These are phyloP conservation scores for Pollenia griseotomentosa DNA, from an alignment of 2,888 invertebrate genomes.

Conservation along the genomic window DNA sequence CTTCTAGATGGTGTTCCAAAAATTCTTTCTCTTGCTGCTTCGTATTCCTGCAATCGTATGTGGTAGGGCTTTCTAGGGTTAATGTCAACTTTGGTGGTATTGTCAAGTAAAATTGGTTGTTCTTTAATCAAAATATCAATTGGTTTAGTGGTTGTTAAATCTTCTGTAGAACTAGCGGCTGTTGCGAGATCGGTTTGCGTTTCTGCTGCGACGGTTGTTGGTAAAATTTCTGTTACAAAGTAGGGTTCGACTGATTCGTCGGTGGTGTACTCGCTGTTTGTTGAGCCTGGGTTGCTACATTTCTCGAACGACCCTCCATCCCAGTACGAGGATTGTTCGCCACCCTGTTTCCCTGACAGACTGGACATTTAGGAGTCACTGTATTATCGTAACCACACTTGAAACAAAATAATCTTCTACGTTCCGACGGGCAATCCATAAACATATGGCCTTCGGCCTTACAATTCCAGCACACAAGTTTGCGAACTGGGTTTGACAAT, in stretches of 20 bases:
- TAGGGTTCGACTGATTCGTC: no score
- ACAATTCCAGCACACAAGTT: constrained; percentile 19
- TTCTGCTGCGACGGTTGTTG: neutral
- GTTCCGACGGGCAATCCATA: constrained; percentile 10
- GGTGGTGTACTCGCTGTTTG: no score
- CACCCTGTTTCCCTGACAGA: constrained; percentile 11
- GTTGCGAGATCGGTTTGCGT: neutral
- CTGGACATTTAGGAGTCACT: constrained; percentile 14
- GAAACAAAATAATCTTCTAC: constrained; percentile 1
- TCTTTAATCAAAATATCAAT: neutral
- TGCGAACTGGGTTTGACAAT: neutral
- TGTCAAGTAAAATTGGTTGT: neutral
- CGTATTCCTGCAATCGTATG: neutral
- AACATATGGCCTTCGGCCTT: neutral
- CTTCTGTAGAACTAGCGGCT: neutral
- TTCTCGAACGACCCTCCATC: constrained; percentile 35
- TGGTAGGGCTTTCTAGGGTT: neutral
- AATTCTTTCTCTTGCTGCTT: neutral
- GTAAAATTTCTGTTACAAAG: no score
- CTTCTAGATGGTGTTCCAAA: neutral
- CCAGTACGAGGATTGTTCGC: neutral
- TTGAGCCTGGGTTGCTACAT: neutral
- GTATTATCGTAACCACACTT: neutral
- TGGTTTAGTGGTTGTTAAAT: neutral
- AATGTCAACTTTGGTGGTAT: neutral